Percentiles rank a stretch among this genome's conserved stretches.
These are phyloP conservation scores for Botrylloides violaceus DNA, from an alignment of 23 tunicate species.

Conservation along the genomic window DNA sequence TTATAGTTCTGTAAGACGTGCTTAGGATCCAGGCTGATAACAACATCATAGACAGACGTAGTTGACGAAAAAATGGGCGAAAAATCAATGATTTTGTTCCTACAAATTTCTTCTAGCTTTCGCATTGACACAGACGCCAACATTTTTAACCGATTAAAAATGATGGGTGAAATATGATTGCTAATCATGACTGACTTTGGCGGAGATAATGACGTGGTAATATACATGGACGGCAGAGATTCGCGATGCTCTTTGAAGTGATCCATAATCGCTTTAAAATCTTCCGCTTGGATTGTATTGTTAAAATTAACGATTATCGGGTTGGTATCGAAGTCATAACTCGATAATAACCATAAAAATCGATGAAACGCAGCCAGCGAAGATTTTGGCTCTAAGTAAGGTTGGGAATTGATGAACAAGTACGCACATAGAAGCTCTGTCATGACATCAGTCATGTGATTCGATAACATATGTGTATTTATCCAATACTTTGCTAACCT, in stretches of 20 bases:
- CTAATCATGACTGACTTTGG: too few species aligned
- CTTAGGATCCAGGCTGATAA: conserved; percentile 44
- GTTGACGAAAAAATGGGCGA: conserved; percentile 34
- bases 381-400: conserved; percentile 45
- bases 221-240: conserved; percentile 55
- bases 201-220: conserved; percentile 37
- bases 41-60: conserved; percentile 45
- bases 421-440: conserved; percentile 55
- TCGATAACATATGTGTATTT: conserved; percentile 31
- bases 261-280: conserved; percentile 8
- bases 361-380: conserved; percentile 59
- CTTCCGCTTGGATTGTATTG: conserved; percentile 19
- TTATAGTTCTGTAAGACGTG: conserved; percentile 29
- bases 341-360: conserved; percentile 37
- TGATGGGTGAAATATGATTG: too few species aligned
- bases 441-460: conserved; percentile 44
- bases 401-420: conserved; percentile 28
- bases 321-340: conserved; percentile 32
- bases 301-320: conserved; percentile 66
- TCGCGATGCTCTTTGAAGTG: conserved; percentile 43
- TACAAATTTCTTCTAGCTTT: too few species aligned
- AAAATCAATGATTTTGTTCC: too few species aligned
- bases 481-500: conserved; percentile 77
- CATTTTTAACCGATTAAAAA: too few species aligned
- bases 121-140: too few species aligned